Percentiles rank a stretch among this genome's conserved stretches.
Conservation (phyloP, 1,140 invertebrate genomes). For the Plodia interpunctella region DNA sequence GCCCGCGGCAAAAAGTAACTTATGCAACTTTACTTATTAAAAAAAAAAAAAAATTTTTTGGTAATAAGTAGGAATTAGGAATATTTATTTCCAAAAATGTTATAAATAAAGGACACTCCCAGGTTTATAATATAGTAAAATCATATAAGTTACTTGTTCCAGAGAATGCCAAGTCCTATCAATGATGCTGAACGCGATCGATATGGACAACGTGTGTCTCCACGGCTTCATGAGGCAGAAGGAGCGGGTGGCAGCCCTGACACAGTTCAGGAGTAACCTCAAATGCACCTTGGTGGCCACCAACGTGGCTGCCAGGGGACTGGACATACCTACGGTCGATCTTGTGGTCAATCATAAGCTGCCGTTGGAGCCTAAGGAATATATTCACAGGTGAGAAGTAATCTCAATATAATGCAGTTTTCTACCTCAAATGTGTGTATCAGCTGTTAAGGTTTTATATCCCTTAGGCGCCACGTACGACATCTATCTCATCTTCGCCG, state of each 20-base stretch:
- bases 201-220: constrained; percentile 91
- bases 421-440: no score
- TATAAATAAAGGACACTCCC: no score
- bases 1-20: no score
- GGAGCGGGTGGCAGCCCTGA: constrained; percentile 86
- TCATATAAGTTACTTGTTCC: no score
- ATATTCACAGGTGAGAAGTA: constrained; percentile 92
- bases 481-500: no score
- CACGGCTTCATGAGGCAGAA: constrained; percentile 92
- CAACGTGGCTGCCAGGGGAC: constrained; percentile 95
- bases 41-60: no score
- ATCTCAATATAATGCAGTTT: constrained; percentile 90
- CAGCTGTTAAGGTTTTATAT: no score
- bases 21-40: no score
- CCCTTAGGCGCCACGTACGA: no score
- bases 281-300: constrained; percentile 95
- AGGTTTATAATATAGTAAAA: no score
- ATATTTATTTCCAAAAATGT: no score
- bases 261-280: constrained; percentile 91
- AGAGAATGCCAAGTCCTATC: constrained; percentile 91
- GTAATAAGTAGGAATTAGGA: no score
- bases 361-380: constrained; percentile 93
- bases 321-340: constrained; percentile 93
- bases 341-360: constrained; percentile 96
- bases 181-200: constrained; percentile 90